These are phyloP conservation scores for Choristoneura fumiferana DNA, from an alignment of 1,140 invertebrate species.

Conservation along the genomic window DNA sequence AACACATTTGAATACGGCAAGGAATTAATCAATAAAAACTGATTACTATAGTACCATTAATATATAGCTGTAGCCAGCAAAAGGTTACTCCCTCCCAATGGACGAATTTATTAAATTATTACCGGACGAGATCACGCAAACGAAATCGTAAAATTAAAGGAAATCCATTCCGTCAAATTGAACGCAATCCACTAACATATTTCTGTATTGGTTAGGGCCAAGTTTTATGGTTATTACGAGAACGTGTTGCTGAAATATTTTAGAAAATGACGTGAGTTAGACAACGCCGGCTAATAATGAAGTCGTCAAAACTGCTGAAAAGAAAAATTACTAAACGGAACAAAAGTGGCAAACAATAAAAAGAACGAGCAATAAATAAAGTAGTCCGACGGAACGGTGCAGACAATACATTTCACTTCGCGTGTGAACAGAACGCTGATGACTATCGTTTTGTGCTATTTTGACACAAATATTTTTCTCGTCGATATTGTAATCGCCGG, in stretches of 20 bases:
- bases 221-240: background rate
- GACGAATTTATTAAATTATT: conserved; percentile 75
- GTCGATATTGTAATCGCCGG: conserved; percentile 58
- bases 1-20: background rate
- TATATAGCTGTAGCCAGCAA: conserved; percentile 33
- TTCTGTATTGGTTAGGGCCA: conserved; percentile 28
- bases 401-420: conserved; percentile 52
- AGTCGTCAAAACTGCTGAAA: conserved; percentile 39
- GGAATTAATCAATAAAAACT: conserved; percentile 49
- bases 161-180: conserved; percentile 71
- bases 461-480: conserved; percentile 56
- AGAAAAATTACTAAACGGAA: conserved; percentile 38
- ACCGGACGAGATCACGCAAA: conserved; percentile 74
- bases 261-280: background rate
- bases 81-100: conserved; percentile 60
- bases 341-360: conserved; percentile 43
- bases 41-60: conserved; percentile 71
- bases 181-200: conserved; percentile 56
- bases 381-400: conserved; percentile 35
- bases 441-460: conserved; percentile 62
- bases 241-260: background rate
- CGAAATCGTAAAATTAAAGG: conserved; percentile 74
- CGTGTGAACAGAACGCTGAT: conserved; percentile 50
- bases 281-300: conserved; percentile 29
- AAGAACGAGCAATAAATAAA: conserved; percentile 34